phyloP scores from a whole-genome alignment of 92 coral and sea anemone species.

The Heliopora coerulea region DNA sequence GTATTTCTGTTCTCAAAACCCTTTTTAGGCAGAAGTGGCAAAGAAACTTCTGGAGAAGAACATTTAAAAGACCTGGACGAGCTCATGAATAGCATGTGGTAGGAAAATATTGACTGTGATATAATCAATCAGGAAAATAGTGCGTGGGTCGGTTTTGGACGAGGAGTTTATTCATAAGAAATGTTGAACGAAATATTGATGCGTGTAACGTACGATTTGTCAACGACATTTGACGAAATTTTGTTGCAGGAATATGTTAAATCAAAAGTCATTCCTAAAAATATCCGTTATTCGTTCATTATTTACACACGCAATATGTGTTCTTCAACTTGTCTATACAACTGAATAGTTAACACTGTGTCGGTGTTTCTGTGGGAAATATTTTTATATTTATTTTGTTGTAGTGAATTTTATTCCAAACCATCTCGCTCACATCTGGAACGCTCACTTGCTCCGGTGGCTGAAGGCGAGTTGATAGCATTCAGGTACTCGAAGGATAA shows the following conservation, averaged over 20 bases:
- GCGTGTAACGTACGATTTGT: no score
- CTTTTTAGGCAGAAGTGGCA: slow-evolving; percentile 45
- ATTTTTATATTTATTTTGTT: not conserved
- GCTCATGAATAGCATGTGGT: slow-evolving; percentile 78
- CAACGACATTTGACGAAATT: no score
- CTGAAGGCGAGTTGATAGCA: slow-evolving; percentile 81
- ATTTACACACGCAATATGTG: no score
- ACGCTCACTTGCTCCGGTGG: slow-evolving; percentile 64
- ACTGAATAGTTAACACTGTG: no score
- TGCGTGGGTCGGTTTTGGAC: not conserved
- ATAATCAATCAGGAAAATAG: no score
- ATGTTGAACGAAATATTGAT: no score
- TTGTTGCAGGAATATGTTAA: no score
- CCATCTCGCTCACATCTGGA: slow-evolving; percentile 71
- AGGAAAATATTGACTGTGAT: no score
- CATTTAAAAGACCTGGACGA: slow-evolving; percentile 68
- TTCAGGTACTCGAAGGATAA: slow-evolving; percentile 64
- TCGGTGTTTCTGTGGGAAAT: no score
- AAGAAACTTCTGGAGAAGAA: slow-evolving; percentile 33
- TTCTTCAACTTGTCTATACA: no score
- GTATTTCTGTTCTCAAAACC: not conserved
- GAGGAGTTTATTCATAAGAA: not conserved
- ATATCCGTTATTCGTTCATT: no score
- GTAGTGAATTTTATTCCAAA: slow-evolving; percentile 72
- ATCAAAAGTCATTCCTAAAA: no score